These are phyloP conservation scores for Acanthosepion pharaonis DNA, from an alignment of 2,888 invertebrate genomes.

Conservation along the genomic window DNA sequence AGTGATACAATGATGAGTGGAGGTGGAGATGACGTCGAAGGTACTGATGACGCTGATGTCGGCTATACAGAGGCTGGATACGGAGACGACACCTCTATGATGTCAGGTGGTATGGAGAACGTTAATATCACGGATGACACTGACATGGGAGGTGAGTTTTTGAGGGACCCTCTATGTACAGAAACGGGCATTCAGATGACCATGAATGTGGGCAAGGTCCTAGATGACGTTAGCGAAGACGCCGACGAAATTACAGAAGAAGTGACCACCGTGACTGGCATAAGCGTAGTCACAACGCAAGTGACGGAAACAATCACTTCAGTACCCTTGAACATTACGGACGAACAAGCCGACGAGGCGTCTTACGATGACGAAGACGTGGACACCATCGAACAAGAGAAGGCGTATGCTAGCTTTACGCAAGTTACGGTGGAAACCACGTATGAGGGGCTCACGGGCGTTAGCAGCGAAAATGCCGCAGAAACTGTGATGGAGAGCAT, in stretches of 20 bases:
- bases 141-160: background rate
- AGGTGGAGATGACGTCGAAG: background rate
- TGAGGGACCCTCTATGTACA: background rate
- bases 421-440: slow-evolving; percentile 42
- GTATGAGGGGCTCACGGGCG: background rate
- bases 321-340: background rate
- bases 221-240: background rate
- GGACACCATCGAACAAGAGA: background rate
- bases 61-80: background rate
- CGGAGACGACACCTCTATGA: background rate
- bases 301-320: background rate
- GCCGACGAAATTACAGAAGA: background rate
- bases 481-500: slow-evolving; percentile 10
- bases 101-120: background rate
- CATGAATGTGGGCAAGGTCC: background rate
- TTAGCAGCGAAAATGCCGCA: background rate
- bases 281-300: background rate
- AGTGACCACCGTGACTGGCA: background rate
- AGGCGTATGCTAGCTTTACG: background rate
- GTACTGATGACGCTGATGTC: background rate
- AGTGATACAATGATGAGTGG: background rate
- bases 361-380: slow-evolving; percentile 39
- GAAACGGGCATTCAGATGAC: background rate
- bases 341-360: background rate
- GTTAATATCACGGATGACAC: background rate